Evolutionary conservation across 2,113 vertebrate species (phyloP).

Genomic region (Toxotes jaculatrix): DNA sequence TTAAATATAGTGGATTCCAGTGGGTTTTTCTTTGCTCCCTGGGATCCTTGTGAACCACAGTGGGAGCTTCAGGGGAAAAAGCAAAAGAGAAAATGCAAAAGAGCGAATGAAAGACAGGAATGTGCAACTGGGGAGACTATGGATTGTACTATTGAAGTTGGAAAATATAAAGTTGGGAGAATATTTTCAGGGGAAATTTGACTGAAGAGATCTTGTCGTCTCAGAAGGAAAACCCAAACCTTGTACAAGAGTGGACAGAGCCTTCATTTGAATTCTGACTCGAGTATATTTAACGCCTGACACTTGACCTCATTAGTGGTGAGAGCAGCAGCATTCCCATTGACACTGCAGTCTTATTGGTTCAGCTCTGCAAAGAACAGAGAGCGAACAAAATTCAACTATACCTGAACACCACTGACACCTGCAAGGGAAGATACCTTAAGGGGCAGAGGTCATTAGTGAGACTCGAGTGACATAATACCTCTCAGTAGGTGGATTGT

Average conservation of each 20-base stretch:
- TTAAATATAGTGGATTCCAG: conserved; percentile 81
- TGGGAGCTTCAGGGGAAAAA: conserved; percentile 51
- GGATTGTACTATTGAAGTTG: neutral
- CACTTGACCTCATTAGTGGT: conserved; percentile 34
- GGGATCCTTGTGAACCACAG: conserved; percentile 76
- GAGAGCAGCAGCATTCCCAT: conserved; percentile 17
- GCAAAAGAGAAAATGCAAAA: conserved; percentile 27
- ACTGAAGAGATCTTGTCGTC: neutral
- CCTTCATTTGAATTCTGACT: conserved; percentile 22
- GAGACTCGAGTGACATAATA: neutral
- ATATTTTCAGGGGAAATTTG: neutral
- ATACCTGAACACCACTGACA: conserved; percentile 2
- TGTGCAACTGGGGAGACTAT: conserved; percentile 2
- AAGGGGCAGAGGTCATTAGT: conserved; percentile 11
- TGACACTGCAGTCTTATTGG: conserved; percentile 23
- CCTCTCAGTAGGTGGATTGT: neutral
- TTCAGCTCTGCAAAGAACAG: conserved; percentile 1
- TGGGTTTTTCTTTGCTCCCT: conserved; percentile 69
- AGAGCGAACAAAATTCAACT: conserved; percentile 15
- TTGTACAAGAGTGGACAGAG: neutral
- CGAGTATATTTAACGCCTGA: conserved; percentile 23
- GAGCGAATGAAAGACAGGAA: conserved; percentile 3
- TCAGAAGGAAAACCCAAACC: neutral
- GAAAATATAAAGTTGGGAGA: conserved; percentile 14
- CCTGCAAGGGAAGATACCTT: neutral